Evolutionary conservation across 2,113 vertebrate genomes (phyloP).

Genomic region (Zosterops pallidus): DNA sequence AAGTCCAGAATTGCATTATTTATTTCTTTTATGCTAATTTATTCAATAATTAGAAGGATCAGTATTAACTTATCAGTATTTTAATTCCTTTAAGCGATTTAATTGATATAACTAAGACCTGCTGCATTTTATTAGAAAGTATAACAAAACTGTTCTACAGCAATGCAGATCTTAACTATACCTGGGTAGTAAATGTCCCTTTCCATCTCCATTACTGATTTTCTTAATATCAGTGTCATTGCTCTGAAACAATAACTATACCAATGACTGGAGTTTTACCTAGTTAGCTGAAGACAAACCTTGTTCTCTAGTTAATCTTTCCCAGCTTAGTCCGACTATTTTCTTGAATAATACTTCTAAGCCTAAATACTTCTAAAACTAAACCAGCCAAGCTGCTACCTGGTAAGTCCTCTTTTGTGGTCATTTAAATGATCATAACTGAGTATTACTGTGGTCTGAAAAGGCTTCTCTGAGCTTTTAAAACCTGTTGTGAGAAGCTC

Average conservation of each 20-base stretch:
- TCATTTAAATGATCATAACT: neutral
- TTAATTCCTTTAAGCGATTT: slow-evolving; percentile 61
- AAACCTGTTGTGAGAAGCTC: neutral
- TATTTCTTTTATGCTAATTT: slow-evolving; percentile 29
- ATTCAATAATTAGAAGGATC: slow-evolving; percentile 32
- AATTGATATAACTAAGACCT: slow-evolving; percentile 32
- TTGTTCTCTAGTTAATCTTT: neutral
- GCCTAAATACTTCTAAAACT: neutral
- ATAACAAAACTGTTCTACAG: slow-evolving; percentile 6
- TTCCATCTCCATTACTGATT: neutral
- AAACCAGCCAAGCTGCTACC: neutral
- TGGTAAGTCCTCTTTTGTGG: neutral
- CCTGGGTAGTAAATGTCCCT: neutral
- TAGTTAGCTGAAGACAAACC: neutral
- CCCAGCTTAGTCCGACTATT: neutral
- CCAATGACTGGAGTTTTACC: neutral
- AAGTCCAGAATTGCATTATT: slow-evolving; percentile 1
- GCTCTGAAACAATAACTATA: neutral
- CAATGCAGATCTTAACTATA: neutral
- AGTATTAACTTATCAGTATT: slow-evolving; percentile 18
- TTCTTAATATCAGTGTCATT: neutral
- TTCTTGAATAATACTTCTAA: neutral
- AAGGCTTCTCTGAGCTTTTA: neutral
- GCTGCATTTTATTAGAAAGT: slow-evolving; percentile 16
- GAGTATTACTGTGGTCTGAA: neutral